Evolutionary conservation across 2,113 vertebrate genomes (phyloP).

Genomic region (Cyprinodon tularosa): DNA sequence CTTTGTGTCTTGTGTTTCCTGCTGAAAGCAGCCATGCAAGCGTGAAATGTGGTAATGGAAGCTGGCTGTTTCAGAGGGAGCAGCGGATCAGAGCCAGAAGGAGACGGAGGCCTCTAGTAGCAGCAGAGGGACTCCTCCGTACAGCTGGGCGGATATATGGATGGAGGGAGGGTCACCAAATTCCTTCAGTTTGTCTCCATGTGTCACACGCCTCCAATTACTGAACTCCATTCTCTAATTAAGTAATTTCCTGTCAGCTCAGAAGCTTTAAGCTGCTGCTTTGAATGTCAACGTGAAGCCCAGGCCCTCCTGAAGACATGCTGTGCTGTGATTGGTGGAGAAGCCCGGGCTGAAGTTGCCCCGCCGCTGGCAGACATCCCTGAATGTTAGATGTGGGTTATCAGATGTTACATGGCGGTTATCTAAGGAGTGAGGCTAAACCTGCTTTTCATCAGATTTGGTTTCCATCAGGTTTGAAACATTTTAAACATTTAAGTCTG

Average conservation of each 20-base stretch:
- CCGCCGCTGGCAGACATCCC: too few relatives aligned
- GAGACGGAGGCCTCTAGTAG: conserved; percentile 22
- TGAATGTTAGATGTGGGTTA: too few relatives aligned
- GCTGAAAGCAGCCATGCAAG: conserved; percentile 61
- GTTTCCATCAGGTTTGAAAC: too few relatives aligned
- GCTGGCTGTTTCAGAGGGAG: conserved; percentile 46
- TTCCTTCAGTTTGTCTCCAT: neutral
- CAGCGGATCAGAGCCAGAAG: conserved; percentile 35
- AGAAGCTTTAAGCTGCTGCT: neutral
- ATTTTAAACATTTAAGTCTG: too few relatives aligned
- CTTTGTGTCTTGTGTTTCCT: conserved; percentile 37
- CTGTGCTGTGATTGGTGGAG: neutral
- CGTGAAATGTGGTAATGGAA: conserved; percentile 71
- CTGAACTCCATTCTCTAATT: neutral
- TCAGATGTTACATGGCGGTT: too few relatives aligned
- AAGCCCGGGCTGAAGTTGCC: too few relatives aligned
- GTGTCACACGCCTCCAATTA: conserved; percentile 10
- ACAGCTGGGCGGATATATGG: too few relatives aligned
- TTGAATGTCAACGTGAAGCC: neutral
- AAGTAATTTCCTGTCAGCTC: neutral
- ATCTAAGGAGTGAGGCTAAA: too few relatives aligned
- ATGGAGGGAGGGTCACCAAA: too few relatives aligned
- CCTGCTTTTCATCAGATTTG: too few relatives aligned
- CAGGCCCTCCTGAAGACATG: neutral
- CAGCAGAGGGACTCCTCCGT: conserved; percentile 3